These are phyloP conservation scores for Bombycilla garrulus DNA, from an alignment of 2,113 vertebrate genomes.

Conservation along the genomic window DNA sequence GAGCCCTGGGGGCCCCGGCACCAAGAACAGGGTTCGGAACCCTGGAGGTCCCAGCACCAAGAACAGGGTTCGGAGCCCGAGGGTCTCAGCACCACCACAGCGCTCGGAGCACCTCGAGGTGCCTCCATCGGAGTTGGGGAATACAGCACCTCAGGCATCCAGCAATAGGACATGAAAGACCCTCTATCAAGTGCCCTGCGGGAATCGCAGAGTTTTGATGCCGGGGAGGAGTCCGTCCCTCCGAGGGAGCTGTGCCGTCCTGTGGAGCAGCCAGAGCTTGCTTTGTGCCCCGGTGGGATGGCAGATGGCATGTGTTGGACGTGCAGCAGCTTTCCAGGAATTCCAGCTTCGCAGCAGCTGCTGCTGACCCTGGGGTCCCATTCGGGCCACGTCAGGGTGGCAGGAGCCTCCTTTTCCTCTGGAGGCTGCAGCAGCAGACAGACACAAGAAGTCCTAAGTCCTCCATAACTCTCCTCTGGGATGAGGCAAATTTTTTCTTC, in stretches of 20 bases:
- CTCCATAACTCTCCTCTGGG: not conserved
- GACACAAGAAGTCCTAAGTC: not conserved
- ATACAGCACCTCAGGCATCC: not conserved
- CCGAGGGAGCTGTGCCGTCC: not conserved
- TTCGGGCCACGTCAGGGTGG: not conserved
- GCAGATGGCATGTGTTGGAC: accelerated
- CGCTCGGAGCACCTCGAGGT: not conserved
- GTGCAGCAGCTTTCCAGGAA: not conserved
- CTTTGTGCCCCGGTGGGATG: accelerated
- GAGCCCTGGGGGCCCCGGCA: too few relatives aligned
- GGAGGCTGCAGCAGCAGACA: not conserved
- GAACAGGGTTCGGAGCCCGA: not conserved
- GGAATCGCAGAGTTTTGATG: accelerated
- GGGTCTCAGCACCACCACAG: accelerated
- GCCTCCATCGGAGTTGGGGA: too few relatives aligned
- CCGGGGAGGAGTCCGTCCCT: accelerated
- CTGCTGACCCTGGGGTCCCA: accelerated
- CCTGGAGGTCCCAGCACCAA: too few relatives aligned
- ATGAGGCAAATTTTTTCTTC: not conserved
- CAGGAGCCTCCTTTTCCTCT: not conserved
- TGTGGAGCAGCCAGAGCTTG: accelerated
- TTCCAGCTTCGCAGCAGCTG: not conserved
- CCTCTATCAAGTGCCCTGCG: accelerated
- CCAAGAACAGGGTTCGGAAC: too few relatives aligned
- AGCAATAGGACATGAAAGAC: accelerated